Evolutionary conservation across 1,140 invertebrate species (phyloP).

Genomic region (Agraylea sexmaculata): DNA sequence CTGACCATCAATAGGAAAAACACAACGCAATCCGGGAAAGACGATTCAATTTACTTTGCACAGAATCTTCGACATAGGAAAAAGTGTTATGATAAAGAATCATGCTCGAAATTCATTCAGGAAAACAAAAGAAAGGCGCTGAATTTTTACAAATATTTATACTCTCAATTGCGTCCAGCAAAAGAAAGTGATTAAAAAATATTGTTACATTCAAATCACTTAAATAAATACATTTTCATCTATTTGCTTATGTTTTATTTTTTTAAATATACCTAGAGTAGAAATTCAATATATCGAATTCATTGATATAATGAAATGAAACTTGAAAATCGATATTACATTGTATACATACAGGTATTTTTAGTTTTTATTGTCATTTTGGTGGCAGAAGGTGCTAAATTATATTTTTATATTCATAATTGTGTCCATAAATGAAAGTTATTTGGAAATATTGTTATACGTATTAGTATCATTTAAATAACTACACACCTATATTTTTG

Average conservation of each 20-base stretch:
- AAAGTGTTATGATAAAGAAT: constrained; percentile 16
- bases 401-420: constrained; percentile 29
- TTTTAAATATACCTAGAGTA: too few relatives aligned
- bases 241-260: too few relatives aligned
- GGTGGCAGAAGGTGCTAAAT: constrained; percentile 36
- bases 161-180: constrained; percentile 16
- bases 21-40: not conserved
- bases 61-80: too few relatives aligned
- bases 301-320: too few relatives aligned
- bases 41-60: too few relatives aligned
- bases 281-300: too few relatives aligned
- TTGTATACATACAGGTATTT: too few relatives aligned
- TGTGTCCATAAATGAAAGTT: constrained; percentile 3
- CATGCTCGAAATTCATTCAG: constrained; percentile 14
- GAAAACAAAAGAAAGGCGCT: constrained; percentile 35
- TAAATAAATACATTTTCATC: not conserved
- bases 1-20: constrained; percentile 8
- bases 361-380: too few relatives aligned
- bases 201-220: too few relatives aligned
- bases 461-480: too few relatives aligned
- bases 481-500: not conserved
- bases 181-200: not conserved
- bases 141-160: constrained; percentile 38
- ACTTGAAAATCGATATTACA: too few relatives aligned
- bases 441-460: not conserved